Percentiles rank a stretch among this genome's conserved stretches.
These are phyloP conservation scores for Calephelis perditalis DNA, from an alignment of 2,888 invertebrate species.

Conservation along the genomic window DNA sequence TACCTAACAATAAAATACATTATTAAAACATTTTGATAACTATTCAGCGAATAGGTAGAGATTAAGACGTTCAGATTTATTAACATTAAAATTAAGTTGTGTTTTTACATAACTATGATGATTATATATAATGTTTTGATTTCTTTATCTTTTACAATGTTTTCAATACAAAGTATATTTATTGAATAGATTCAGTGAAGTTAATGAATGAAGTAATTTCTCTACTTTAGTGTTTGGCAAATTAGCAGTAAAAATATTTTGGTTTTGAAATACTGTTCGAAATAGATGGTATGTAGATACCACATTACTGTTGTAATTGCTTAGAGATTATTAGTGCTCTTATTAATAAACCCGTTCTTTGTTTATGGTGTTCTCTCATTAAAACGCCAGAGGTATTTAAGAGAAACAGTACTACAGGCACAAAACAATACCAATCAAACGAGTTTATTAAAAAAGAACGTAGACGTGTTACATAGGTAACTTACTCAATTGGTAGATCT, in stretches of 20 bases:
- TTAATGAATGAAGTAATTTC: background rate
- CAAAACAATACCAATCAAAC: too few species aligned
- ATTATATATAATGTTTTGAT: background rate
- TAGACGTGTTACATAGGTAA: constrained; percentile 63
- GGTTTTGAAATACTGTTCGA: constrained; percentile 18
- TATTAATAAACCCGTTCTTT: too few species aligned
- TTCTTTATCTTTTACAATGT: background rate
- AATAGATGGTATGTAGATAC: constrained; percentile 25
- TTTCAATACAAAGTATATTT: too few species aligned
- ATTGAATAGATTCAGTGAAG: too few species aligned
- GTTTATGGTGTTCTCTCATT: too few species aligned
- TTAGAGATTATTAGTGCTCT: constrained; percentile 1
- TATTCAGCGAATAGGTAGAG: constrained; percentile 18
- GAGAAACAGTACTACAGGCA: too few species aligned
- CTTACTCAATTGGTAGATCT: constrained; percentile 54
- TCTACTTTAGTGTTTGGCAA: background rate
- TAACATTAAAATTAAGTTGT: background rate
- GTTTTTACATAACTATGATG: background rate
- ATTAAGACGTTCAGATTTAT: constrained; percentile 1
- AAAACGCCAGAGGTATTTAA: too few species aligned
- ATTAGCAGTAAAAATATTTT: constrained; percentile 13
- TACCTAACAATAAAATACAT: too few species aligned
- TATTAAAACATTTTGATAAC: background rate
- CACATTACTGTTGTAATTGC: constrained; percentile 31
- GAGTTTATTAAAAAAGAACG: constrained; percentile 32